Percentiles rank a stretch among this genome's conserved stretches.
Conservation (phyloP, 1,140 invertebrate species). For the Monochamus saltuarius region DNA sequence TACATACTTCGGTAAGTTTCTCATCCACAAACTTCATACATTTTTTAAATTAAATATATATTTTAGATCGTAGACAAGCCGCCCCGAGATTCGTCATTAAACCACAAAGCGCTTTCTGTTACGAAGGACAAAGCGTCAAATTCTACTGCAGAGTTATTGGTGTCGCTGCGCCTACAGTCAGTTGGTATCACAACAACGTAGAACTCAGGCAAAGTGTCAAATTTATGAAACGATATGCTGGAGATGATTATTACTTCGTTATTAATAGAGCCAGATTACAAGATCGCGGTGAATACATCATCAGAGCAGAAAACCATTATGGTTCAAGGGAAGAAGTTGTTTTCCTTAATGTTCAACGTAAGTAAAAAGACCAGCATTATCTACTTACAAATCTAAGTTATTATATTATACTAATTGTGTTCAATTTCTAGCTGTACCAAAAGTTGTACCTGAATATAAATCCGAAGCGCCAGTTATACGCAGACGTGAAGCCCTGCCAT, state of each 20-base stretch:
- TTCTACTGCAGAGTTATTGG: conserved; percentile 97
- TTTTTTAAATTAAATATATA: background rate
- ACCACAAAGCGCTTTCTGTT: conserved; percentile 92
- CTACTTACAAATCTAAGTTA: conserved; percentile 20
- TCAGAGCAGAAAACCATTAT: conserved; percentile 96
- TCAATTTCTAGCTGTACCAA: conserved; percentile 69
- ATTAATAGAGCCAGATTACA: conserved; percentile 94
- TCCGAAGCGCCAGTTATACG: conserved; percentile 71
- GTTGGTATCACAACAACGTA: conserved; percentile 92
- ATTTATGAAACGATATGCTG: conserved; percentile 97
- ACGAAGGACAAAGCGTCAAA: conserved; percentile 95
- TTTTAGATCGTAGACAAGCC: conserved; percentile 90
- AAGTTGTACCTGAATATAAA: conserved; percentile 75
- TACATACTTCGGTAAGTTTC: conserved; percentile 77
- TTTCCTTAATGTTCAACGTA: conserved; percentile 96
- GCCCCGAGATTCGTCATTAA: conserved; percentile 97
- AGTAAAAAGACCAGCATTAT: conserved; percentile 50
- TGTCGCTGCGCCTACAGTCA: conserved; percentile 88
- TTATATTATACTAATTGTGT: conserved; percentile 14
- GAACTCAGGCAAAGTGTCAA: conserved; percentile 98
- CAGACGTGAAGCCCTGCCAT: conserved; percentile 76
- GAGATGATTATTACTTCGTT: conserved; percentile 96
- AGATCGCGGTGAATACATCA: conserved; percentile 96
- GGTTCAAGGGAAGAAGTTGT: conserved; percentile 95
- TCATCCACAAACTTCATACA: background rate